Percentiles rank a stretch among this genome's conserved stretches.
These are phyloP conservation scores for Porites australiensis DNA, from an alignment of 64 coral and sea anemone genomes.

Conservation along the genomic window DNA sequence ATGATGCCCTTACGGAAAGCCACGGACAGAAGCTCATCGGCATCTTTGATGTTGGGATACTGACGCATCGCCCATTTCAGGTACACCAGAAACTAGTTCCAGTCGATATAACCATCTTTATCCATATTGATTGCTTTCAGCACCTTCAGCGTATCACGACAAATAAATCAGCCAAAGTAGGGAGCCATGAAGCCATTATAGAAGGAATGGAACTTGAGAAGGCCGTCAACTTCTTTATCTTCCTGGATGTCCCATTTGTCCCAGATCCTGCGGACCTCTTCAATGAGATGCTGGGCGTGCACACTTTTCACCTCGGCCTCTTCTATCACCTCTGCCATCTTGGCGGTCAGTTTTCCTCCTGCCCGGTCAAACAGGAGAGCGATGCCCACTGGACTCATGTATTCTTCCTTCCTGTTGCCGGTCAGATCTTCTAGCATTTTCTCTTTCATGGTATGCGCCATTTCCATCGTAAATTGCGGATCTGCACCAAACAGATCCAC, in stretches of 20 bases:
- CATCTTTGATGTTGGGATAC: constrained; percentile 65
- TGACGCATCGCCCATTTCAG: constrained; percentile 76
- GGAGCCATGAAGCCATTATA: constrained; percentile 83
- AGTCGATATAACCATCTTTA: constrained; percentile 68
- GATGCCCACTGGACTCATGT: constrained; percentile 50
- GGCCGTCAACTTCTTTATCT: constrained; percentile 31
- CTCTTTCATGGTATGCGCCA: constrained; percentile 11
- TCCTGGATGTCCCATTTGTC: constrained; percentile 62
- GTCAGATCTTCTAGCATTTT: constrained; percentile 31
- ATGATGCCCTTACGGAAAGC: constrained; percentile 74
- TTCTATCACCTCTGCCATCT: not conserved
- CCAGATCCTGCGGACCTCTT: constrained; percentile 55
- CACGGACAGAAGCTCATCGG: constrained; percentile 55
- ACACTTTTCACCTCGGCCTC: constrained; percentile 4
- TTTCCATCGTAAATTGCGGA: constrained; percentile 45
- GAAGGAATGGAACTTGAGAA: constrained; percentile 65
- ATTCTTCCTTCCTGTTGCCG: constrained; percentile 41
- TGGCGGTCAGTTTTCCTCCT: constrained; percentile 26
- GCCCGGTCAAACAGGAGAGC: constrained; percentile 45
- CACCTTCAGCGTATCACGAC: constrained; percentile 47
- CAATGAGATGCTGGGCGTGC: constrained; percentile 26
- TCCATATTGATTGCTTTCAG: constrained; percentile 79
- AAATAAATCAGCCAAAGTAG: constrained; percentile 73
- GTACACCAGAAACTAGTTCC: constrained; percentile 81
- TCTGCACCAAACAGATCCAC: constrained; percentile 29